Base-by-base conservation (phyloP, 2,113 vertebrate species). In the Tursiops truncatus region DNA sequence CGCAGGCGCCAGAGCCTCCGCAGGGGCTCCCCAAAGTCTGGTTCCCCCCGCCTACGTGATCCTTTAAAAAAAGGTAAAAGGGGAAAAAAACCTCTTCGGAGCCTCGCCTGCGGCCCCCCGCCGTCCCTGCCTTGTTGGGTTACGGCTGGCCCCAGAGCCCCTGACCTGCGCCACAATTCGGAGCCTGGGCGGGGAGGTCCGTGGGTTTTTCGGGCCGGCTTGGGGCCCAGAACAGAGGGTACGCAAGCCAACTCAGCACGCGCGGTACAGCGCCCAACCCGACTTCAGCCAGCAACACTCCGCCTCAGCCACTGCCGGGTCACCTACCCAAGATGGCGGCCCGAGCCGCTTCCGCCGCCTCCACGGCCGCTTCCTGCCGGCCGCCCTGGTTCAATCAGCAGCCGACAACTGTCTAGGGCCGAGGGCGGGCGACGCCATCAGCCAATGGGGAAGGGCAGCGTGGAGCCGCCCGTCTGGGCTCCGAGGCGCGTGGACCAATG, bases 371-470 rank as follows among this genome's bases (percentile, higher is more conserved):
- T 91, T 93, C 85, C 85, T 11, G 73, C n/a, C 28, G 15, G 4
- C 53, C 2, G 4, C 31, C 17, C 38, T 70, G 38, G n/a, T 41
- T 99, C 99, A 99, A 99, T 99, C 98, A 98, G 36, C 89, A 38
- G 95, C 97, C 99, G 99, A 99, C 99, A 99, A 99, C 99, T 99
- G 99, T 99, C 98, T 98, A 96, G 98, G 99, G 98, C 92, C 71
- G 96, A 97, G 94, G 76, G 97, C 93, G 67, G 71, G 68, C 56
- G 56, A 47, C 53, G 17, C 50, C 93, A 2, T 1, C 4, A 83
- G 13, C 99, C 98, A 99, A 99, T 99, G 80, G 94, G 25, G 71
- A 85, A 50, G 28, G 62, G 56, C 3, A 89, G 83, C 96, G 86
- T 98, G 79, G 98, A 98, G 84, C 92, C 73, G 94, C 83, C 26